Conservation (phyloP, 2,113 vertebrate genomes). For the Crotalus viridis region DNA sequence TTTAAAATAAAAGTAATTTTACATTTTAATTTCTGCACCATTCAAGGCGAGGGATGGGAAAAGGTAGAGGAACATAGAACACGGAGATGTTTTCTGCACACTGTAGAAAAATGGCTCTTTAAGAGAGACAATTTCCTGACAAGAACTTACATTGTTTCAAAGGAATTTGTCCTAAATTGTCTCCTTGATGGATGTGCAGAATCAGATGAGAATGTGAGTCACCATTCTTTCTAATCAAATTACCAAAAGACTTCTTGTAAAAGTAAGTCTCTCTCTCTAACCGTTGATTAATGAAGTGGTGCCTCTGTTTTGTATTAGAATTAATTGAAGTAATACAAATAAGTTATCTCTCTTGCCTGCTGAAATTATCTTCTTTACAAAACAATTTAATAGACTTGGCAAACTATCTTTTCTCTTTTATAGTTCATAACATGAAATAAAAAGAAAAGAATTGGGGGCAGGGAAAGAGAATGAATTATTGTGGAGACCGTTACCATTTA, state of each 20-base stretch:
- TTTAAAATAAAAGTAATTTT: slow-evolving; percentile 89
- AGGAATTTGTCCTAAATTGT: slow-evolving; percentile 66
- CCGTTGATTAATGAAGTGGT: slow-evolving; percentile 81
- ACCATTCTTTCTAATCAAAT: slow-evolving; percentile 75
- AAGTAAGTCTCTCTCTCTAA: slow-evolving; percentile 77
- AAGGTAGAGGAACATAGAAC: slow-evolving; percentile 73
- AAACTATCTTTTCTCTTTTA: slow-evolving; percentile 42
- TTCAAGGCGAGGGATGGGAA: slow-evolving; percentile 67
- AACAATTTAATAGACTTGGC: slow-evolving; percentile 64
- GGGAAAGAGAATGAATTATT: not conserved
- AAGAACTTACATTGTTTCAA: slow-evolving; percentile 60
- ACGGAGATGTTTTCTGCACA: slow-evolving; percentile 70
- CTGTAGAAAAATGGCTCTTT: slow-evolving; percentile 57
- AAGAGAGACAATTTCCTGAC: slow-evolving; percentile 62
- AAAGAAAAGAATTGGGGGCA: not conserved
- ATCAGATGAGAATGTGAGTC: slow-evolving; percentile 66
- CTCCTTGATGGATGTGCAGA: slow-evolving; percentile 73
- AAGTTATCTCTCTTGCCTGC: slow-evolving; percentile 73
- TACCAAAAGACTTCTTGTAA: slow-evolving; percentile 74
- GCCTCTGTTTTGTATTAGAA: slow-evolving; percentile 77
- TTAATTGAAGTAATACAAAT: slow-evolving; percentile 83
- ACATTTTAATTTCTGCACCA: slow-evolving; percentile 85
- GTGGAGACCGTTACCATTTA: not conserved
- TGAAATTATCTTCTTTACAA: slow-evolving; percentile 73
- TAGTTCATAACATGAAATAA: slow-evolving; percentile 20